Conservation (phyloP, 2,888 invertebrate species). For the Chaetogeoica ovagalla region DNA sequence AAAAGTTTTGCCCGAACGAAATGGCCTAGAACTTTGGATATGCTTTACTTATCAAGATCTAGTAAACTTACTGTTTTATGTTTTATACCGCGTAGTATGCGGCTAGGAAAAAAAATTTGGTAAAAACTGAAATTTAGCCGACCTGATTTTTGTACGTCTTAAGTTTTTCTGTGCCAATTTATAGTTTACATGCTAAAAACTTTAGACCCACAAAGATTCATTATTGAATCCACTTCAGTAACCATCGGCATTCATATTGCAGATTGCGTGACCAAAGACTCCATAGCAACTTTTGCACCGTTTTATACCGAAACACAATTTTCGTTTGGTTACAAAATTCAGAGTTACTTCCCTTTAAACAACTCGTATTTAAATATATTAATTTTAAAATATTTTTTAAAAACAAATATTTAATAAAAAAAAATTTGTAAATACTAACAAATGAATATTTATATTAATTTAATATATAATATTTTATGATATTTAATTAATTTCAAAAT, state of each 20-base stretch:
- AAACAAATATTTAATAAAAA: too few species aligned
- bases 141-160: constrained; percentile 23
- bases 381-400: neutral
- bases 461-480: too few species aligned
- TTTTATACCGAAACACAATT: neutral
- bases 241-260: neutral
- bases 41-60: constrained; percentile 42
- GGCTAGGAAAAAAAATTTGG: neutral
- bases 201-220: constrained; percentile 17
- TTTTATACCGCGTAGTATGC: neutral
- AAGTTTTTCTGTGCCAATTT: neutral
- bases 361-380: neutral
- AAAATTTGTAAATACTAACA: too few species aligned
- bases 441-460: too few species aligned
- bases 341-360: neutral
- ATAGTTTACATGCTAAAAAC: constrained; percentile 25
- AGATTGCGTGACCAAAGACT: constrained; percentile 11
- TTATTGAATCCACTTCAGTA: constrained; percentile 34
- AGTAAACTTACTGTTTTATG: constrained; percentile 19
- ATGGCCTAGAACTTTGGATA: constrained; percentile 42
- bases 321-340: neutral
- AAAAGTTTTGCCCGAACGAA: constrained; percentile 39
- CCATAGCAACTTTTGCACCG: neutral
- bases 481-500: too few species aligned
- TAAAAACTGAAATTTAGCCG: constrained; percentile 29